A percentile compares a stretch with the other conserved stretches of the same genome.
These are phyloP conservation scores for Pinna nobilis DNA, from an alignment of 1,140 invertebrate species.

Conservation along the genomic window DNA sequence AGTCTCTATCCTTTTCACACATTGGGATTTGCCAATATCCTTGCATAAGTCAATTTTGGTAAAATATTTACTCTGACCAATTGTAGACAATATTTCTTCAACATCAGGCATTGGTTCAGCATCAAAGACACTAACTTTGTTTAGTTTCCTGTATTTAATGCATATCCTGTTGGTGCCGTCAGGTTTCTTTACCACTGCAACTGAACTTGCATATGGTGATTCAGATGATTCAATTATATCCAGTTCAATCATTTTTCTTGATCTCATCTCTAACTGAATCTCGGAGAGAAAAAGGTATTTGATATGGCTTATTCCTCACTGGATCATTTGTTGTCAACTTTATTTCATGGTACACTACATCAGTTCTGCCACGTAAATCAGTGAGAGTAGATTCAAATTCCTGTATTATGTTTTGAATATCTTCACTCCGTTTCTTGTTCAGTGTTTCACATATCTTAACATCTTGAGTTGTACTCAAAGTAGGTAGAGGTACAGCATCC, in stretches of 20 bases:
- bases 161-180: conserved; percentile 25
- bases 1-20: neutral
- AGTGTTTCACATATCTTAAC: too few species aligned
- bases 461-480: too few species aligned
- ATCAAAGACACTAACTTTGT: conserved; percentile 24
- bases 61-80: conserved; percentile 7
- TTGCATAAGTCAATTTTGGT: conserved; percentile 10
- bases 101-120: conserved; percentile 27
- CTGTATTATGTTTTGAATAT: too few species aligned
- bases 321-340: conserved; percentile 24
- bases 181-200: conserved; percentile 26
- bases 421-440: too few species aligned
- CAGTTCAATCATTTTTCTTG: conserved; percentile 63
- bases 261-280: conserved; percentile 69
- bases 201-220: conserved; percentile 18
- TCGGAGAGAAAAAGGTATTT: conserved; percentile 69
- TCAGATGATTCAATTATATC: conserved; percentile 68
- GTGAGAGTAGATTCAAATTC: conserved; percentile 42
- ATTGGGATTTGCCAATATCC: conserved; percentile 28
- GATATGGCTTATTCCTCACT: conserved; percentile 33
- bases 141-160: conserved; percentile 18
- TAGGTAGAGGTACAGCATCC: too few species aligned
- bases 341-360: conserved; percentile 26
- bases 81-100: conserved; percentile 24
- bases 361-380: conserved; percentile 41